phyloP scores from a whole-genome alignment of 2,797 vertebrate genomes.

The Lacerta viridis region DNA sequence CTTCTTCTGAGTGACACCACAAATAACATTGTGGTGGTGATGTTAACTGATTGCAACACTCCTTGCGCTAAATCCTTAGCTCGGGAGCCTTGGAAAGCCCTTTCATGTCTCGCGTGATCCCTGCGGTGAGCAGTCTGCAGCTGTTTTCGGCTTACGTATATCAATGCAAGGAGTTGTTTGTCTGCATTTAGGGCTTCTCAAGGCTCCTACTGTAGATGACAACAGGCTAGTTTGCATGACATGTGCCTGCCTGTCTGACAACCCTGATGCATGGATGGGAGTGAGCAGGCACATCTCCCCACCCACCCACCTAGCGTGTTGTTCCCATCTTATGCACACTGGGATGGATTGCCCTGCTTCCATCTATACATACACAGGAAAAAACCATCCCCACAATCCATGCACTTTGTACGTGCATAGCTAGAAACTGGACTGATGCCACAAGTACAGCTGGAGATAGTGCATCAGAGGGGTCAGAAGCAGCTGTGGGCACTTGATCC shows the following conservation, averaged over 20 bases:
- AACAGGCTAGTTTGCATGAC: not conserved
- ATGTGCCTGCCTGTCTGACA: not conserved
- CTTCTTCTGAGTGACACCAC: not conserved
- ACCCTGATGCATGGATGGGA: not conserved
- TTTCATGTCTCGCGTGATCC: not conserved
- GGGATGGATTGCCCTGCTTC: not conserved
- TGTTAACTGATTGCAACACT: not conserved
- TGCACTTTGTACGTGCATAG: not conserved
- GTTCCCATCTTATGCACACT: not conserved
- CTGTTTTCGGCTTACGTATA: not conserved
- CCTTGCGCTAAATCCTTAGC: not conserved
- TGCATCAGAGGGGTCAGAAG: not conserved
- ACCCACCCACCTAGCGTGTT: not conserved
- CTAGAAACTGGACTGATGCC: not conserved
- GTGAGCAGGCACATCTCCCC: not conserved
- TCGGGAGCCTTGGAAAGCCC: not conserved
- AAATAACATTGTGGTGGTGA: not conserved
- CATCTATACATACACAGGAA: not conserved
- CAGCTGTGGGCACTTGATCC: not conserved
- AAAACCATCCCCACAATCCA: not conserved
- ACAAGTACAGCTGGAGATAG: not conserved
- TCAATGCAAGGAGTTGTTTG: not conserved
- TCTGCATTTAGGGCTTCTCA: not conserved
- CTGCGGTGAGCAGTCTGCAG: not conserved
- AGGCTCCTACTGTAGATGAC: not conserved